phyloP scores from a whole-genome alignment of 2,888 invertebrate genomes.

The Platycnemis pennipes region DNA sequence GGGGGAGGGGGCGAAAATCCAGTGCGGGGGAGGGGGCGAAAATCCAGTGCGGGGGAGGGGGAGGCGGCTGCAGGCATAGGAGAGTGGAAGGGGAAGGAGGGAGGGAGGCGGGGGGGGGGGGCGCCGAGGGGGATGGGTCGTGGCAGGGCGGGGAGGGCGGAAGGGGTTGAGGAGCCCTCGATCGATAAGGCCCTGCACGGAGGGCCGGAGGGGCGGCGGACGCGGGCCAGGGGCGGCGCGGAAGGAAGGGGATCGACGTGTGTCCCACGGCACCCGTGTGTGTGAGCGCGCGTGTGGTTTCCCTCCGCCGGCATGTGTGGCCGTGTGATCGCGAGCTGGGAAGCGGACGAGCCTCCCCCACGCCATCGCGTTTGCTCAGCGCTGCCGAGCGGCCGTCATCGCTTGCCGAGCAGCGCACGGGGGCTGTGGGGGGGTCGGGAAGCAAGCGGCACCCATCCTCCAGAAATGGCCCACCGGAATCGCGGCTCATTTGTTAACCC shows the following conservation, averaged over 20 bases:
- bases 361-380: neutral
- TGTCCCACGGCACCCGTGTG: too few species aligned
- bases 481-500: slow-evolving; percentile 1
- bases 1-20: neutral
- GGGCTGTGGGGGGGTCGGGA: too few species aligned
- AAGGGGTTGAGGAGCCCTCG: neutral
- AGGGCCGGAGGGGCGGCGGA: neutral
- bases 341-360: neutral
- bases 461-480: neutral
- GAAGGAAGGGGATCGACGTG: too few species aligned
- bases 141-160: too few species aligned
- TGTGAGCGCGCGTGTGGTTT: neutral
- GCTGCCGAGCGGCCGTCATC: neutral
- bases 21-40: neutral
- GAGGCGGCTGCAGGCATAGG: too few species aligned
- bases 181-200: neutral
- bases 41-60: too few species aligned
- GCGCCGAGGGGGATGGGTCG: too few species aligned
- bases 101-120: too few species aligned
- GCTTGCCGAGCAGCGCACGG: neutral
- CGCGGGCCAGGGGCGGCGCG: neutral
- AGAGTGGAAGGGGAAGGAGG: too few species aligned
- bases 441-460: too few species aligned
- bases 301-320: too few species aligned
- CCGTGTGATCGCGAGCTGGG: neutral